Conservation (phyloP, 2,113 vertebrate genomes). For the Zingel zingel region DNA sequence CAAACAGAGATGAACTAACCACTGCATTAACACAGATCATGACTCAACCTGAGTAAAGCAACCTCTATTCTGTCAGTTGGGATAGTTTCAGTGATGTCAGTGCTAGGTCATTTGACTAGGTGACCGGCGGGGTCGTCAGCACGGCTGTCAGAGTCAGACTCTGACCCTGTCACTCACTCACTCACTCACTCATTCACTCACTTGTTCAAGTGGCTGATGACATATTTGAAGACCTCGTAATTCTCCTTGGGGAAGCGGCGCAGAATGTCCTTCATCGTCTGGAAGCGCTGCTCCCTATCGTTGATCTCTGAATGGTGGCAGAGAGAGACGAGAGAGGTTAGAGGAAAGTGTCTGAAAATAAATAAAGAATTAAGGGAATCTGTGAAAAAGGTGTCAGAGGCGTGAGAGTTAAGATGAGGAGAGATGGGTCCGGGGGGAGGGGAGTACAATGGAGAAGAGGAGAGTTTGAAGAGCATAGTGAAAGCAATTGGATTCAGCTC, state of each 20-base stretch:
- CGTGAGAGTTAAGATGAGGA: slow-evolving; percentile 15
- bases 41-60: slow-evolving; percentile 28
- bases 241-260: slow-evolving; percentile 94
- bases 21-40: background rate
- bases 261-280: slow-evolving; percentile 93
- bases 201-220: slow-evolving; percentile 95
- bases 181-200: slow-evolving; percentile 74
- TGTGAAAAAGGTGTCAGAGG: slow-evolving; percentile 30
- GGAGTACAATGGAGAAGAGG: slow-evolving; percentile 15
- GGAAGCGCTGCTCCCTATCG: slow-evolving; percentile 92
- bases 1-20: background rate
- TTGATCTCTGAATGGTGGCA: slow-evolving; percentile 88
- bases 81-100: slow-evolving; percentile 45
- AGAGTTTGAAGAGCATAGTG: slow-evolving; percentile 33
- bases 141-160: slow-evolving; percentile 24
- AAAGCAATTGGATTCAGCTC: slow-evolving; percentile 44
- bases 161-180: slow-evolving; percentile 68
- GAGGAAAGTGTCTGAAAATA: slow-evolving; percentile 31
- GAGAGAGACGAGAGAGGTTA: slow-evolving; percentile 55
- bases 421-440: background rate
- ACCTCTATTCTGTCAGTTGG: slow-evolving; percentile 12
- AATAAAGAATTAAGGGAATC: slow-evolving; percentile 32
- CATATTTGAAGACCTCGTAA: slow-evolving; percentile 97
- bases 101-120: slow-evolving; percentile 29
- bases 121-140: slow-evolving; percentile 44